Conservation (phyloP, 2,888 invertebrate species). For the Omphaloscelis lunosa region DNA sequence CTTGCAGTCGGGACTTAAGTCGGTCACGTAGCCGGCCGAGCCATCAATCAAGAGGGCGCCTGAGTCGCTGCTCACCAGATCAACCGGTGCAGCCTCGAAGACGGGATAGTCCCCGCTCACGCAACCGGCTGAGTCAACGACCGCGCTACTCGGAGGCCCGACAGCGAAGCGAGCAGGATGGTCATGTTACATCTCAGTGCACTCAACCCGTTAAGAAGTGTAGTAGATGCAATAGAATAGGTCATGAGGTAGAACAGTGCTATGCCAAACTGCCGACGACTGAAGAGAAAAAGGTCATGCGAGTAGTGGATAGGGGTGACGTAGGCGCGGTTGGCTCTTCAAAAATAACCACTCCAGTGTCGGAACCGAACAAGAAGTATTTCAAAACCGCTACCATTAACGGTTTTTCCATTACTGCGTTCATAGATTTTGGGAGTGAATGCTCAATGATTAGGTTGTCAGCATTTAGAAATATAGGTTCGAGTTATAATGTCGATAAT, state of each 20-base stretch:
- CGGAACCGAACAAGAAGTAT: neutral
- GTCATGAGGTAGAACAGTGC: too few species aligned
- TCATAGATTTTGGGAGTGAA: conserved; percentile 14
- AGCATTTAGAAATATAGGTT: neutral
- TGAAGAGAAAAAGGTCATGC: conserved; percentile 1
- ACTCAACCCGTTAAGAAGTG: too few species aligned
- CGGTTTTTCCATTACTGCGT: neutral
- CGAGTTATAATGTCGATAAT: neutral
- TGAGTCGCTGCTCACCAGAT: neutral
- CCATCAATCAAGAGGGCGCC: neutral
- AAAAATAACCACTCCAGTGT: neutral
- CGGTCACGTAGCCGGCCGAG: conserved; percentile 1
- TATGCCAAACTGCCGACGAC: too few species aligned
- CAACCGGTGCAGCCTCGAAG: neutral
- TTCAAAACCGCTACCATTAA: conserved; percentile 3
- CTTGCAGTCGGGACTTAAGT: neutral
- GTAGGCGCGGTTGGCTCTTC: neutral
- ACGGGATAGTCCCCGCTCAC: neutral
- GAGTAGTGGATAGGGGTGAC: neutral
- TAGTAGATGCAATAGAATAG: too few species aligned
- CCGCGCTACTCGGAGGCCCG: neutral
- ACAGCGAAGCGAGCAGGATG: too few species aligned
- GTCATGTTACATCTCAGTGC: too few species aligned
- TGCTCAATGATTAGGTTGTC: conserved; percentile 8
- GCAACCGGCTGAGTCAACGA: neutral